These are phyloP conservation scores for Manis pentadactyla DNA, from an alignment of 2,797 vertebrate genomes.

Conservation along the genomic window DNA sequence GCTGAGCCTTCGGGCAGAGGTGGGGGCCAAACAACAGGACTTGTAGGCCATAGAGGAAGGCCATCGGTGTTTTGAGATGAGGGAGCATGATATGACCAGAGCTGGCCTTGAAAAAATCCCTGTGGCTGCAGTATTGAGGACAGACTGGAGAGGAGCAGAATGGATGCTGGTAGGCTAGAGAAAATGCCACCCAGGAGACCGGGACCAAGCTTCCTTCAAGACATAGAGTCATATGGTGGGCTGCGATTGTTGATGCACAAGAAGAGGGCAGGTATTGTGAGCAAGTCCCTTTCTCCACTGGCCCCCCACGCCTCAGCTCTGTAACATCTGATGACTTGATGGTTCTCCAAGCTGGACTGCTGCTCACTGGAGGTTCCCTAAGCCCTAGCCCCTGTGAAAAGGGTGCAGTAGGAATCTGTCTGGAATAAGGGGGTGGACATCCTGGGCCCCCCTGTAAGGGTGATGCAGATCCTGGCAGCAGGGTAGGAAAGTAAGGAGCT, in stretches of 20 bases:
- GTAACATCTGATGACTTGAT: neutral
- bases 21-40: neutral
- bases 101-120: neutral
- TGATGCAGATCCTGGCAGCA: accelerated
- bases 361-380: neutral
- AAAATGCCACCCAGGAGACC: neutral
- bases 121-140: neutral
- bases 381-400: neutral
- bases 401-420: neutral
- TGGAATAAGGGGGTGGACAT: too few relatives aligned
- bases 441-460: neutral
- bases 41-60: neutral
- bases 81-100: too few relatives aligned
- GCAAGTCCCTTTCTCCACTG: neutral
- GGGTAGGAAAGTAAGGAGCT: neutral
- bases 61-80: neutral
- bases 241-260: accelerated
- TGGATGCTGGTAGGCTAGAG: neutral
- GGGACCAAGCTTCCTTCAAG: neutral
- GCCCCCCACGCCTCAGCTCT: neutral
- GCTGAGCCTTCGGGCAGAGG: neutral
- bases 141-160: neutral
- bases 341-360: neutral
- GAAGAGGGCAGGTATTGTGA: neutral
- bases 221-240: accelerated